Evolutionary conservation across 2,888 invertebrate genomes (phyloP), one percentile per base, ranked within the genome.

Genomic region (Meandrusa payeni): DNA sequence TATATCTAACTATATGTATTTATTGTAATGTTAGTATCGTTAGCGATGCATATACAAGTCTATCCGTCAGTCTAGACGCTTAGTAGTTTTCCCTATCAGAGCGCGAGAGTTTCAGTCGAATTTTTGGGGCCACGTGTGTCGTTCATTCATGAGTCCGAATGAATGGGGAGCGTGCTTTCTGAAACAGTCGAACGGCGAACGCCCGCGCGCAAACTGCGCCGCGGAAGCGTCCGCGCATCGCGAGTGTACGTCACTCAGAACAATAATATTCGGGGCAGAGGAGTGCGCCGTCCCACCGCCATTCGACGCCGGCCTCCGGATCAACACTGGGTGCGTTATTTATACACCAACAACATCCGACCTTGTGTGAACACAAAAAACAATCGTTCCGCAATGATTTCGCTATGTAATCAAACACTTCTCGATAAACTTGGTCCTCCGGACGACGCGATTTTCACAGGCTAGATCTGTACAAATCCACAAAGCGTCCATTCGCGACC

Each of bases 91-190:
- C 15, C 28, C 36, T 29, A 32, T 40, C 31, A 9, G 23, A 23
- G 10, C 29, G 32, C 32, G 29, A 57, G 52, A 59, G 65, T 71
- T 78, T 76, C 74, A 76, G 76, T 55, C 51, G 49, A 61, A 64
- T 74, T 57, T 81, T 79, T 76, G 62, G n/a, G 69, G 61, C 63
- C 79, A 77, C 79, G 77, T 73, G 77, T 61, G 55, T 71, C 65
- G 67, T 74, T 77, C 85, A 86, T 85, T 86, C 77, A 85, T 76
- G 75, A 66, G 69, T 65, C 60, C 57, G 73, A 77, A 69, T 82
- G 82, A 83, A 83, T 82, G 81, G 67, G 61, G 65, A 61, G 55
- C 51, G 55, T 50, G 51, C 53, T 50, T 37, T 55, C 64, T 66
- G 69, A 69, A 70, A 69, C 78, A 81, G 82, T 79, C 76, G 74